These are phyloP conservation scores for Peromyscus maniculatus DNA, from an alignment of 2,113 vertebrate genomes.

Conservation along the genomic window DNA sequence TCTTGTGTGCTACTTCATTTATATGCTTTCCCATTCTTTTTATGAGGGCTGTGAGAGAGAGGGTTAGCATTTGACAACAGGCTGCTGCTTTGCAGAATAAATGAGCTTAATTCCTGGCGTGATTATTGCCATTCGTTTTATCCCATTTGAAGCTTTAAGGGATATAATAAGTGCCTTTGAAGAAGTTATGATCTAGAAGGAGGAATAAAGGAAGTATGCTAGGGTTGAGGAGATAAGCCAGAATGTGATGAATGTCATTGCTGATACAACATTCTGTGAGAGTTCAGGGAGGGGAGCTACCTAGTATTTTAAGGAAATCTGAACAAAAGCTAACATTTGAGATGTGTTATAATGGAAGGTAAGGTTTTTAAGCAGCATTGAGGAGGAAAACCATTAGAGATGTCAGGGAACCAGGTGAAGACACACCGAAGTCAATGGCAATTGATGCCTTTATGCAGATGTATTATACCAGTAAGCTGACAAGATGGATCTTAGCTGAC, in stretches of 20 bases:
- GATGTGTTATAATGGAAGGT: neutral
- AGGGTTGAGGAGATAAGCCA: neutral
- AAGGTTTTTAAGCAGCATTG: neutral
- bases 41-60: conserved; percentile 61
- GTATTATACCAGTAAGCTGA: neutral
- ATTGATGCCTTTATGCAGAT: neutral
- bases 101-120: conserved; percentile 75
- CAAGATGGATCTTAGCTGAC: neutral
- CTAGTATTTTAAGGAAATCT: neutral
- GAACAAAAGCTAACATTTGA: neutral
- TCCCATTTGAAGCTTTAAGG: conserved; percentile 71
- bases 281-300: neutral
- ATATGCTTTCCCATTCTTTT: conserved; percentile 71
- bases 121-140: conserved; percentile 60
- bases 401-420: neutral
- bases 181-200: conserved; percentile 58
- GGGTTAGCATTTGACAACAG: conserved; percentile 71
- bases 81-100: conserved; percentile 78
- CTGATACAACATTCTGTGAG: neutral
- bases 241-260: neutral
- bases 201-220: conserved; percentile 11
- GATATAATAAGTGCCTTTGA: conserved; percentile 50
- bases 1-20: conserved; percentile 77
- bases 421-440: neutral
- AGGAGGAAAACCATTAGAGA: neutral